A percentile compares a stretch with the other conserved stretches of the same genome.
These are phyloP conservation scores for Trissolcus basalis DNA, from an alignment of 1,140 invertebrate genomes.

Conservation along the genomic window DNA sequence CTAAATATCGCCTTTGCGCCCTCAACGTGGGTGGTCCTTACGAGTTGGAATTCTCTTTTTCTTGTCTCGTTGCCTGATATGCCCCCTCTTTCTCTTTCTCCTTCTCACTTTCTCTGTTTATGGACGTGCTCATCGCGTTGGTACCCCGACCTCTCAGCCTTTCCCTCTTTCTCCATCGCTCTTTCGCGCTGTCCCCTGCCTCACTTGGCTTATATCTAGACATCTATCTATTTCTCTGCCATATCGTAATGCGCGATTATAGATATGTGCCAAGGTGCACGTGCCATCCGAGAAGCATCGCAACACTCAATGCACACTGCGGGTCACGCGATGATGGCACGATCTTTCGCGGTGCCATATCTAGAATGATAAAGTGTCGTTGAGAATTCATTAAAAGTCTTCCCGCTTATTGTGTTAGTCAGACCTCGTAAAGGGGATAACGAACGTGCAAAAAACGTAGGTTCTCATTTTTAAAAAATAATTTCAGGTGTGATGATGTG, in stretches of 20 bases:
- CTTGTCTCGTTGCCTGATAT: constrained; percentile 48
- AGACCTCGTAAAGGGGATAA: constrained; percentile 3
- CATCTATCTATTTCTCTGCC: constrained; percentile 51
- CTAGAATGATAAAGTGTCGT: constrained; percentile 37
- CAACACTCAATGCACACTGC: constrained; percentile 34
- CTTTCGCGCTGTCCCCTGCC: constrained; percentile 24
- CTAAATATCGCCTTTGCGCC: constrained; percentile 76
- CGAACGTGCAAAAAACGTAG: too few relatives aligned
- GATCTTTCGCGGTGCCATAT: constrained; percentile 26
- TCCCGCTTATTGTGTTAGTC: constrained; percentile 3
- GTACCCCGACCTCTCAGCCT: constrained; percentile 21
- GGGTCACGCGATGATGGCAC: constrained; percentile 48
- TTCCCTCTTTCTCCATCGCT: constrained; percentile 16
- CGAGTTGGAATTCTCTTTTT: constrained; percentile 60
- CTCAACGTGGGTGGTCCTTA: constrained; percentile 73
- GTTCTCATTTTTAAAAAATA: too few relatives aligned
- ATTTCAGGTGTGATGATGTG: too few relatives aligned
- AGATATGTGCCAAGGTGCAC: constrained; percentile 62
- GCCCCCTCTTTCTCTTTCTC: constrained; percentile 49
- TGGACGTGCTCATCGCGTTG: constrained; percentile 21
- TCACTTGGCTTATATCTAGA: constrained; percentile 39
- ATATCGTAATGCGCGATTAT: constrained; percentile 54
- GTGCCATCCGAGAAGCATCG: constrained; percentile 55
- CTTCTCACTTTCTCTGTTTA: constrained; percentile 49
- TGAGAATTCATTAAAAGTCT: constrained; percentile 35